Base-by-base conservation (phyloP, 2,888 invertebrate species). In the Meloe dianella region DNA sequence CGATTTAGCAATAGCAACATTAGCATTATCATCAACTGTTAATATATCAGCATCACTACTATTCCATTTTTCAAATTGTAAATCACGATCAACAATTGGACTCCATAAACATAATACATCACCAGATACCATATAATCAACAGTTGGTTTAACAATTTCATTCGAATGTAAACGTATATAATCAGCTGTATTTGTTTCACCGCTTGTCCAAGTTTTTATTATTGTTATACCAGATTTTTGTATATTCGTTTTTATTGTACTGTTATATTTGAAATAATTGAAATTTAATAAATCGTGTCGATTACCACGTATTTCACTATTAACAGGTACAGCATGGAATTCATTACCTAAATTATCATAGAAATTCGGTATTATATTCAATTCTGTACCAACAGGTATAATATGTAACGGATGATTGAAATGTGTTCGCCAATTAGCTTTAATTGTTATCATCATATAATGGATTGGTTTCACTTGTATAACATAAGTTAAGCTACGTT, bases 291-390 rank as follows among this genome's bases (percentile, higher is more conserved):
- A 73, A 76, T 84, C 84, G 41, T 79, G 77, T 79, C 88, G 84
- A 80, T 85, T 88, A 8, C 85, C 84, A 59, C 86, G 79, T 60
- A 85, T 81, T 66, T 84, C 83, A 38, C 88, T 77, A 65, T 84
- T 81, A 14, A 84, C 81, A 61, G 85, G 85, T 7, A 86, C 86
- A 4, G 87, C 85, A 66, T 86, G 83, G 77, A 89, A 89, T 68
- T 75, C 76, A 57, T 84, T 82, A 3, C 89, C 89, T 7, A 86
- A 81, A 71, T 86, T 85, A 77, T 89, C 88, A 75, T 87, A 87
- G 75, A 84, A 88, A n/a, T 82, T 83, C 6, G 87, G 83, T 29
- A 79, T 76, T 58, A 88, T 79, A 56, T 83, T 79, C 60, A 88
- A 82, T 30, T 85, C 84, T 12, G 85, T 81, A 2, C 89, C 89